phyloP scores from a whole-genome alignment of 2,797 vertebrate genomes.

The Pseudomugil tenellus region DNA sequence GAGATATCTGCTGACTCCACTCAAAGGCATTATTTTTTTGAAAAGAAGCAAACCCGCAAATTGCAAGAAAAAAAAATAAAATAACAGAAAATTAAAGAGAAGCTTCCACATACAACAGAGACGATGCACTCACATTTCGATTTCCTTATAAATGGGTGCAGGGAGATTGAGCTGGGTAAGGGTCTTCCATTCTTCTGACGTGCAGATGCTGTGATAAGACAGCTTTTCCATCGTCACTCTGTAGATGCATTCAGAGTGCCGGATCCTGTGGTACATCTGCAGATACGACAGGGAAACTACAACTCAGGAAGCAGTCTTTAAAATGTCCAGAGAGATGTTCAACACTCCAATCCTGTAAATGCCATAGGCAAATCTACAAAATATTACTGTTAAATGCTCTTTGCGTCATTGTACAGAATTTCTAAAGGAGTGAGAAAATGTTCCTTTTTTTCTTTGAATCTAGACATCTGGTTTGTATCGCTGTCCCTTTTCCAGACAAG shows the following conservation, averaged over 20 bases:
- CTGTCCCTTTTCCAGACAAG: slow-evolving; percentile 46
- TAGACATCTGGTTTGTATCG: slow-evolving; percentile 66
- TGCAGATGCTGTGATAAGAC: slow-evolving; percentile 98
- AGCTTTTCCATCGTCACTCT: slow-evolving; percentile 99
- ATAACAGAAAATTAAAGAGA: background rate
- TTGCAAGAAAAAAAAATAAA: too few species aligned
- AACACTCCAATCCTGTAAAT: slow-evolving; percentile 30
- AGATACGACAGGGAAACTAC: slow-evolving; percentile 24
- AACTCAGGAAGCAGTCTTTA: slow-evolving; percentile 33
- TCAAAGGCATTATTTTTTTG: slow-evolving; percentile 9
- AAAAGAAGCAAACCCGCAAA: too few species aligned
- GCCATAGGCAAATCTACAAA: slow-evolving; percentile 15
- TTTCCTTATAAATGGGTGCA: slow-evolving; percentile 91
- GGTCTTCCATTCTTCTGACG: slow-evolving; percentile 95
- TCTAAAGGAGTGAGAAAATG: slow-evolving; percentile 38
- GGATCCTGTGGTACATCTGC: slow-evolving; percentile 98
- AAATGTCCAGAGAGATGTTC: slow-evolving; percentile 22
- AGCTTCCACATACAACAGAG: background rate
- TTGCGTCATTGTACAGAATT: slow-evolving; percentile 34
- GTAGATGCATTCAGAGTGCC: slow-evolving; percentile 99
- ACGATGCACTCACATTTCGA: slow-evolving; percentile 87
- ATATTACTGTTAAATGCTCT: slow-evolving; percentile 32
- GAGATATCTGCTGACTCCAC: slow-evolving; percentile 26
- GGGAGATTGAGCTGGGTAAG: slow-evolving; percentile 92
- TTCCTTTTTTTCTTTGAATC: slow-evolving; percentile 33